Evolutionary conservation across 2,888 invertebrate species (phyloP), one percentile per base, ranked within the genome.

Genomic region (Chaitophorus viminalis): DNA sequence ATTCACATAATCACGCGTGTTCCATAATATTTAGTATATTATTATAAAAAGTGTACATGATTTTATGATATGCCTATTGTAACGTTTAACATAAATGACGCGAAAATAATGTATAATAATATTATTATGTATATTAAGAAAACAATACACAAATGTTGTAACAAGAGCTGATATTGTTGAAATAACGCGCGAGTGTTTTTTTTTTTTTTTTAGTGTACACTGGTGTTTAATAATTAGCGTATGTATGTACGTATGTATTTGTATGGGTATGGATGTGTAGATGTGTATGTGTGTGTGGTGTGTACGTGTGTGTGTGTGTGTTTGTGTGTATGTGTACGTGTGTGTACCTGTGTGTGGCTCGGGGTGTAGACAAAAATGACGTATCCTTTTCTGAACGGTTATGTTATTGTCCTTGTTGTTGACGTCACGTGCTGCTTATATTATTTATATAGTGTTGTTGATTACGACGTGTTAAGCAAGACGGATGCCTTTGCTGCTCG

Each of bases 401-500:
- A 29, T 72, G n/a, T n/a, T n/a, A n/a, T n/a, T n/a, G n/a, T n/a
- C n/a, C n/a, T n/a, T 25, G 17, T 60, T 39, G 31, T 31, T n/a
- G 74, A 74, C 25, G 29, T 83, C 25, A 52, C 29, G 74, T 82
- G 39, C 46, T 84, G 25, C 8, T 76, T 65, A 0, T 60, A 82
- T 70, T 52, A 46, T 46, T 52, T 70, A 46, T 14, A 39, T 70
- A 18, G 17, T 65, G 82, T 31, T 72, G 72, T 83, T 60, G 83
- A 83, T 75, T 65, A 65, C 60, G 52, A 82, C 29, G 88, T 29
- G 46, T 87, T 89, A 89, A 68, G 88, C 86, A 39, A 89, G 88
- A 82, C 89, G 89, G 83, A 89, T 89, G 87, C 89, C 89, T 74
- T 88, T 89, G 70, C 89, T 88, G 75, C 88, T 88, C 6, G 89